phyloP scores from a whole-genome alignment of 2,113 vertebrate species.

The Percina caprodes region DNA sequence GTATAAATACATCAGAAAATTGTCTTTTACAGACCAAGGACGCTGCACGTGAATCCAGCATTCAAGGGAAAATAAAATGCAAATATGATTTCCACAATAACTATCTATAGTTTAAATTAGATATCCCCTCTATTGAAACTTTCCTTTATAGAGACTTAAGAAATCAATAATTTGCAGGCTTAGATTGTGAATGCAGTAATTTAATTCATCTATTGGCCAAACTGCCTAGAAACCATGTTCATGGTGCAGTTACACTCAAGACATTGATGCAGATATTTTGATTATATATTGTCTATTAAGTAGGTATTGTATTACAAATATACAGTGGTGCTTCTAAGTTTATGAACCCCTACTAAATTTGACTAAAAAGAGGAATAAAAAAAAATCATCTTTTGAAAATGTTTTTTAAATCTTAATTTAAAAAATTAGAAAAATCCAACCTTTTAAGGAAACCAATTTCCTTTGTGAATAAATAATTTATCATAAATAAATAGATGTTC shows the following conservation, averaged over 20 bases:
- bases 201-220: conserved; percentile 58
- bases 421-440: too few relatives aligned
- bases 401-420: too few relatives aligned
- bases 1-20: conserved; percentile 66
- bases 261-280: background rate
- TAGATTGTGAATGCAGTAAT: conserved; percentile 46
- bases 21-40: conserved; percentile 62
- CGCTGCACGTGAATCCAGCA: conserved; percentile 36
- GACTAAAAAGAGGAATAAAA: too few relatives aligned
- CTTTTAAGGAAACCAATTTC: too few relatives aligned
- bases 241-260: conserved; percentile 36
- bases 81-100: conserved; percentile 54
- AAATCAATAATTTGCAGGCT: conserved; percentile 56
- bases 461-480: too few relatives aligned
- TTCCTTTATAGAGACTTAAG: conserved; percentile 33
- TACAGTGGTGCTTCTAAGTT: too few relatives aligned
- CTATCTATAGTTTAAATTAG: conserved; percentile 43
- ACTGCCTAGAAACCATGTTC: conserved; percentile 46
- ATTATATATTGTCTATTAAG: background rate
- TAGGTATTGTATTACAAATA: background rate
- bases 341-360: too few relatives aligned
- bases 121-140: conserved; percentile 47
- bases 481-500: too few relatives aligned
- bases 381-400: too few relatives aligned
- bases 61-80: conserved; percentile 33